These are phyloP conservation scores for Calliopsis andreniformis DNA, from an alignment of 1,140 invertebrate species.

Conservation along the genomic window DNA sequence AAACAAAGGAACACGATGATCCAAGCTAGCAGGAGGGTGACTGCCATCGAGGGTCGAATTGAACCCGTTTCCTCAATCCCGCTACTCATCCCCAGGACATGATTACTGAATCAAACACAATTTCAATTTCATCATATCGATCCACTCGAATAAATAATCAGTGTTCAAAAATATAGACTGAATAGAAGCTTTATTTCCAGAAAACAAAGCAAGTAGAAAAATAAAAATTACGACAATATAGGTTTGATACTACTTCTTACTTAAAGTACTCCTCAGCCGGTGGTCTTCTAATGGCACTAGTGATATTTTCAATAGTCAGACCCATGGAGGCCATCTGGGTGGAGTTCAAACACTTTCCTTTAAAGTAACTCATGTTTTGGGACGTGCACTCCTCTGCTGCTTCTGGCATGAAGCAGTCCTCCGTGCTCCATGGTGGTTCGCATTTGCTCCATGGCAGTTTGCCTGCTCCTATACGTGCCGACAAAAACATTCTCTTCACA, in stretches of 20 bases:
- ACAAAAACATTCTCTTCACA: neutral
- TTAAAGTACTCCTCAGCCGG: conserved; percentile 93
- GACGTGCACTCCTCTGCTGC: conserved; percentile 83
- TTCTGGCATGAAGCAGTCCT: conserved; percentile 87
- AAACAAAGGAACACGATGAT: conserved; percentile 90
- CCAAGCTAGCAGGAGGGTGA: conserved; percentile 90
- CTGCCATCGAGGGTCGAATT: conserved; percentile 85
- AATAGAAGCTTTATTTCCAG: neutral
- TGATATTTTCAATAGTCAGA: conserved; percentile 74
- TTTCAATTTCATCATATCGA: neutral
- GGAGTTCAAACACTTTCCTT: conserved; percentile 80
- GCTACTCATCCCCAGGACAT: conserved; percentile 87
- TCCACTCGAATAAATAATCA: no score
- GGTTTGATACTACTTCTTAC: conserved; percentile 78
- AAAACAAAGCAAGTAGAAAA: neutral
- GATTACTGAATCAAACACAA: conserved; percentile 81
- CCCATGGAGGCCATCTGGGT: conserved; percentile 76
- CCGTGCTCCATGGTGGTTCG: conserved; percentile 88
- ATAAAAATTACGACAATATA: neutral
- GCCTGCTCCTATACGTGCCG: conserved; percentile 66
- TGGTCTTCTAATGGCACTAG: conserved; percentile 83
- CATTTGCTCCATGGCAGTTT: conserved; percentile 91
- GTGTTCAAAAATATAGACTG: no score
- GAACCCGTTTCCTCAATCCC: conserved; percentile 89
- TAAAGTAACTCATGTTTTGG: conserved; percentile 86